Base-by-base conservation (phyloP, 2,888 invertebrate species). In the Synergus laeviventris region DNA sequence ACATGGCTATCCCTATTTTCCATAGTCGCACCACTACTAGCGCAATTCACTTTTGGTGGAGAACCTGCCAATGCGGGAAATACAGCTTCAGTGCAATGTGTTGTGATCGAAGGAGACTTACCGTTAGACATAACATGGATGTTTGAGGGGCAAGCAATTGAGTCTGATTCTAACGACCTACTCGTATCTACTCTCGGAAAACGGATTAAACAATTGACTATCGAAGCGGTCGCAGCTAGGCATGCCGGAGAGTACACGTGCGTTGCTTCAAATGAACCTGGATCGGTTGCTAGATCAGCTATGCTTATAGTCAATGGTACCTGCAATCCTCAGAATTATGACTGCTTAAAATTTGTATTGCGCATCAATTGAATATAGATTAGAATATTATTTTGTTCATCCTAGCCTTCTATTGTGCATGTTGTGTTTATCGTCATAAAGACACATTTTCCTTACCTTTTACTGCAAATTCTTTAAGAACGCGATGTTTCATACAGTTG, bases 241-340 rank as follows among this genome's bases (percentile, higher is more conserved):
- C 93, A 94, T 84, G 91, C 92, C n/a, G 94, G 94, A 74, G 92
- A 92, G 78, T 94, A 93, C 86, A 93, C 93, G 18, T 94, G 94
- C 84, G 86, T 91, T 73, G 93, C 92, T 18, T 89, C 90, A 75
- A 94, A 93, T 86, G 84, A 84, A 77, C 93, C 95, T 76, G 96
- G 96, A 81, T 91, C 92, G 82, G 92, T 94, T 70, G 93, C 94
- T 85, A 94, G 94, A 89, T 94, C 95, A 5, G 92, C 95, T 74
- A 92, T 93, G 86, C 92, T 96, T 85, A 92, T 93, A 85, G 95
- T 96, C 74, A 95, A 96, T 90, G 96, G 96, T 96, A 94, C 90
- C 59, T 4, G 21, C 24, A 14, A 21, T 24, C 59, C 14, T 59
- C 24, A 59, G 5, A 24, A 24, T 24, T 21, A 12, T 24, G 24